Evolutionary conservation across 2,113 vertebrate genomes (phyloP).

Genomic region (Lontra canadensis): DNA sequence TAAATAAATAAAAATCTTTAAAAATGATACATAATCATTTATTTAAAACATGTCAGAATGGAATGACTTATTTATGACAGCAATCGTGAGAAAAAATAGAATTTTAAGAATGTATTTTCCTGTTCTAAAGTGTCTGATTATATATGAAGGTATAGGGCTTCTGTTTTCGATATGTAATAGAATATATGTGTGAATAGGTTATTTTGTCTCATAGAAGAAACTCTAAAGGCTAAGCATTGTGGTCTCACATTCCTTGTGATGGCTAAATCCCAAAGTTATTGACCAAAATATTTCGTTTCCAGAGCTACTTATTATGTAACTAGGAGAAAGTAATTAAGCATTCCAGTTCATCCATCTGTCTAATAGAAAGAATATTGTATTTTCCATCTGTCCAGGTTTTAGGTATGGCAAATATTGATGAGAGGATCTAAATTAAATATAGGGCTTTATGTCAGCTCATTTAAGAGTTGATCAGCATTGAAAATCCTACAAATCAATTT

Average conservation of each 20-base stretch:
- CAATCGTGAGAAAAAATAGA: slow-evolving; percentile 26
- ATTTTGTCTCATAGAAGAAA: neutral
- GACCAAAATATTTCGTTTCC: slow-evolving; percentile 63
- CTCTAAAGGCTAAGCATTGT: neutral
- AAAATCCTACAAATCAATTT: slow-evolving; percentile 38
- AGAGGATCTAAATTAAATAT: slow-evolving; percentile 35
- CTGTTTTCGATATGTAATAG: neutral
- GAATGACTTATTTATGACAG: neutral
- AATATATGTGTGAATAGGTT: neutral
- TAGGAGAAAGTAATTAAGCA: slow-evolving; percentile 64
- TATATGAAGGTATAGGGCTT: neutral
- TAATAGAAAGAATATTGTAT: slow-evolving; percentile 52
- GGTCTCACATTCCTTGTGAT: neutral
- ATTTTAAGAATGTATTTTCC: slow-evolving; percentile 16
- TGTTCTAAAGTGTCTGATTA: neutral
- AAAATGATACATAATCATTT: neutral
- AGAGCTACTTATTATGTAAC: slow-evolving; percentile 58
- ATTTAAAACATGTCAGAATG: neutral
- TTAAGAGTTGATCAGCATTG: neutral
- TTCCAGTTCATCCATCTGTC: slow-evolving; percentile 59
- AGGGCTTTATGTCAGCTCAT: neutral
- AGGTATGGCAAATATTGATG: slow-evolving; percentile 57
- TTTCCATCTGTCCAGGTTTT: slow-evolving; percentile 64
- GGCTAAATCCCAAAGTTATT: slow-evolving; percentile 37
- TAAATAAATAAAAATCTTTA: neutral